Conservation (phyloP, 2,888 invertebrate genomes). For the Dugesia japonica region DNA sequence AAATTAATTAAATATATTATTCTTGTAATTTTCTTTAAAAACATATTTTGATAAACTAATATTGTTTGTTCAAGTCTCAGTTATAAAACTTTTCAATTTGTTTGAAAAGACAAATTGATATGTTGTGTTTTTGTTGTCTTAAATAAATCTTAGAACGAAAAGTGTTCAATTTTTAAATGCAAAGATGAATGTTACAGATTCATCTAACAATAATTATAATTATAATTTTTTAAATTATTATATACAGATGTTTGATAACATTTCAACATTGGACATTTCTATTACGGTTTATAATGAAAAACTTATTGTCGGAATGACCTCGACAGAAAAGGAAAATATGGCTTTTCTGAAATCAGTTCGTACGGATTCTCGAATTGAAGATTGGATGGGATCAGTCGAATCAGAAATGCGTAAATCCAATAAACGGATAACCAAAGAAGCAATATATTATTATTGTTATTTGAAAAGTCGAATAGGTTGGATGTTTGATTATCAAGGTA, state of each 20-base stretch:
- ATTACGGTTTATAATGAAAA: not conserved
- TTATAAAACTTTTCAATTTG: too few species aligned
- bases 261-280: not conserved
- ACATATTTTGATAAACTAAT: too few species aligned
- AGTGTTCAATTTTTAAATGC: too few species aligned
- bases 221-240: not conserved
- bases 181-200: too few species aligned
- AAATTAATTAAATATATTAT: too few species aligned
- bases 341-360: constrained; percentile 24
- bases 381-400: constrained; percentile 27
- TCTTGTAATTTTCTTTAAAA: too few species aligned
- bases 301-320: constrained; percentile 30
- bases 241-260: constrained; percentile 35
- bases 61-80: too few species aligned
- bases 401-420: constrained; percentile 33
- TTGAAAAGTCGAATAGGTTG: constrained; percentile 32
- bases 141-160: too few species aligned
- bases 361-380: constrained; percentile 28
- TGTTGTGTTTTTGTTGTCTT: too few species aligned
- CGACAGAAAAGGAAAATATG: constrained; percentile 34
- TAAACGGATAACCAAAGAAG: constrained; percentile 33
- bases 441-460: constrained; percentile 34
- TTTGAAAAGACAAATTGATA: too few species aligned
- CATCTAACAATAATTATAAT: too few species aligned
- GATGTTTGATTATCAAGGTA: constrained; percentile 35